phyloP scores from a whole-genome alignment of 2,888 invertebrate species.

The Phengaris alcon region DNA sequence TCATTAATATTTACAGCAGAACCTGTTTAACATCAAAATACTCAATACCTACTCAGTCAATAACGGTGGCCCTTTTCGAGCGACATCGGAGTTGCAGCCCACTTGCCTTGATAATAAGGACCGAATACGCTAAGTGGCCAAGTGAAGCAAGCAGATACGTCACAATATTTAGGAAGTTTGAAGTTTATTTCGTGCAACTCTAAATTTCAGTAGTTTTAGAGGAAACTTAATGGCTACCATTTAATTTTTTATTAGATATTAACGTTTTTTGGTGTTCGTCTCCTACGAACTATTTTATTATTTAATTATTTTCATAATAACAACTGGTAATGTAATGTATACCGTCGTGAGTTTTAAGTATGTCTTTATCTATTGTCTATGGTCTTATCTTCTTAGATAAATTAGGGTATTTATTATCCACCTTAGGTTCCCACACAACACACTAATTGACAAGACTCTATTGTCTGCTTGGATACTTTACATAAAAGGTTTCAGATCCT shows the following conservation, averaged over 20 bases:
- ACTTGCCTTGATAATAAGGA: neutral
- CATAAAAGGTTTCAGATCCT: slow-evolving; percentile 1
- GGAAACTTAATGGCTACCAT: neutral
- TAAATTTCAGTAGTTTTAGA: neutral
- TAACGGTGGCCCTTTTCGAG: neutral
- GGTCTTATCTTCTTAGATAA: slow-evolving; percentile 12
- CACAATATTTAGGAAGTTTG: neutral
- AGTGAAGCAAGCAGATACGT: neutral
- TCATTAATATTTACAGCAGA: neutral
- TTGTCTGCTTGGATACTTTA: neutral
- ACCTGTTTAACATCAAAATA: slow-evolving; percentile 1
- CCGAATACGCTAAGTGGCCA: neutral
- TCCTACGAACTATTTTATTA: neutral
- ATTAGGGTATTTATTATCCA: slow-evolving; percentile 8
- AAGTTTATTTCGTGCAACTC: neutral
- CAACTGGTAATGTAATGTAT: neutral
- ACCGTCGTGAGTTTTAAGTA: neutral
- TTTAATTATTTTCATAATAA: neutral
- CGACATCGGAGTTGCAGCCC: neutral
- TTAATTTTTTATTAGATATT: neutral
- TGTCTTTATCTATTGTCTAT: slow-evolving; percentile 18
- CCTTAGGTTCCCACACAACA: slow-evolving; percentile 6
- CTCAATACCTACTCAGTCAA: neutral
- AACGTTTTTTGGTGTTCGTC: neutral
- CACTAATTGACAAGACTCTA: slow-evolving; percentile 2